Percentiles rank a stretch among this genome's conserved stretches.
Evolutionary conservation across 1,140 invertebrate species (phyloP).

Genomic region (Philotrypesis tridentata): DNA sequence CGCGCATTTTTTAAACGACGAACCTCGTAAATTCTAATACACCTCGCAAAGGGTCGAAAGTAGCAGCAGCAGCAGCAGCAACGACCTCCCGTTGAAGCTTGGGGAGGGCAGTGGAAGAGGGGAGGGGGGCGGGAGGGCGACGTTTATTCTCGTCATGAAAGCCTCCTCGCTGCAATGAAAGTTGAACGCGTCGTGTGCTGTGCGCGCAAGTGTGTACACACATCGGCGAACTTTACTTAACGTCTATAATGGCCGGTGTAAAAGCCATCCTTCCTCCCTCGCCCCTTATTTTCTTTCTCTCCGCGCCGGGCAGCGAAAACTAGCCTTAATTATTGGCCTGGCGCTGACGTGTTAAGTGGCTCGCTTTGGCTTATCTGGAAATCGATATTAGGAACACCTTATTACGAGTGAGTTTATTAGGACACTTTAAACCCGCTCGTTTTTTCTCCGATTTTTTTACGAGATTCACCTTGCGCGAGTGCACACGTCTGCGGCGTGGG

Average conservation of each 20-base stretch:
- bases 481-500: too few relatives aligned
- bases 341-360: background rate
- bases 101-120: too few relatives aligned
- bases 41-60: background rate
- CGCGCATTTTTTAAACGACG: background rate
- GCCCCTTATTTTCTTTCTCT: background rate
- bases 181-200: background rate
- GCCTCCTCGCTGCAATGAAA: background rate
- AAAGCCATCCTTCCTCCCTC: background rate
- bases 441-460: background rate
- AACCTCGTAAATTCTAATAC: slow-evolving; percentile 9
- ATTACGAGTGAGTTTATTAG: background rate
- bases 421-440: background rate
- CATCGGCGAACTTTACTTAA: background rate
- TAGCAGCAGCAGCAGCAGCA: background rate
- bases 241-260: background rate
- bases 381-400: background rate
- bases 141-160: slow-evolving; percentile 4
- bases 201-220: background rate
- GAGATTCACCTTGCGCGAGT: too few relatives aligned
- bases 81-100: background rate
- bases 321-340: background rate
- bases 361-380: slow-evolving; percentile 1
- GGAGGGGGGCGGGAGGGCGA: too few relatives aligned
- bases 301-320: background rate